Percentiles rank a stretch among this genome's conserved stretches.
Conservation (phyloP, 2,888 invertebrate species). For the Gastracanthus pulcherrimus region DNA sequence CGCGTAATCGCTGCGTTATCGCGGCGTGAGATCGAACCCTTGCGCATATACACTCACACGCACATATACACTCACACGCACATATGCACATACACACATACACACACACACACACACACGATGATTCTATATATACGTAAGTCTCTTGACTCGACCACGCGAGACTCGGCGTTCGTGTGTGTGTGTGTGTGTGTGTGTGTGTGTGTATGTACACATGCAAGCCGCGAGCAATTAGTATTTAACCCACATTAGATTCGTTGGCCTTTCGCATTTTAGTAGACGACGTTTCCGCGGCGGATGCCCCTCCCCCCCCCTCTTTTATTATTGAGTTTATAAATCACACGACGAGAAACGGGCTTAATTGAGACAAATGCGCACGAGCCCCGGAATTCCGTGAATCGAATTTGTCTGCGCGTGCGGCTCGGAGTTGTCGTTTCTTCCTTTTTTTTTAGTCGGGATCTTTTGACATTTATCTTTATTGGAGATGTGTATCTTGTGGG, state of each 20-base stretch:
- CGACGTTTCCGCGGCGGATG: constrained; percentile 54
- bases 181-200: background rate
- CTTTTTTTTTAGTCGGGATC: too few species aligned
- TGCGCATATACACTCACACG: background rate
- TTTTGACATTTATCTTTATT: too few species aligned
- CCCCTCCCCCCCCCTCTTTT: constrained; percentile 39
- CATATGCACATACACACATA: too few species aligned
- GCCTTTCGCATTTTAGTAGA: constrained; percentile 54
- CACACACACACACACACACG: background rate
- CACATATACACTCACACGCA: background rate
- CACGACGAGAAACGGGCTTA: constrained; percentile 34
- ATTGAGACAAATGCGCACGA: constrained; percentile 54
- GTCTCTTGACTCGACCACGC: too few species aligned
- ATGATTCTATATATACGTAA: too few species aligned
- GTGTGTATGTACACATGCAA: background rate
- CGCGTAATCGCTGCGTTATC: constrained; percentile 65
- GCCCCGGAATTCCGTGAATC: constrained; percentile 30
- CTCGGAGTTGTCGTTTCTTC: too few species aligned
- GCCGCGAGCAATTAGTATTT: constrained; percentile 58
- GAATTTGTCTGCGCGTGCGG: constrained; percentile 25
- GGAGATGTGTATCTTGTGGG: too few species aligned
- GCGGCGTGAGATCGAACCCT: constrained; percentile 60
- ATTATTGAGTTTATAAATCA: constrained; percentile 52
- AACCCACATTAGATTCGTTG: constrained; percentile 62
- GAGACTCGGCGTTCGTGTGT: too few species aligned